Evolutionary conservation across 2,888 invertebrate genomes (phyloP).

Genomic region (Eledone cirrhosa): DNA sequence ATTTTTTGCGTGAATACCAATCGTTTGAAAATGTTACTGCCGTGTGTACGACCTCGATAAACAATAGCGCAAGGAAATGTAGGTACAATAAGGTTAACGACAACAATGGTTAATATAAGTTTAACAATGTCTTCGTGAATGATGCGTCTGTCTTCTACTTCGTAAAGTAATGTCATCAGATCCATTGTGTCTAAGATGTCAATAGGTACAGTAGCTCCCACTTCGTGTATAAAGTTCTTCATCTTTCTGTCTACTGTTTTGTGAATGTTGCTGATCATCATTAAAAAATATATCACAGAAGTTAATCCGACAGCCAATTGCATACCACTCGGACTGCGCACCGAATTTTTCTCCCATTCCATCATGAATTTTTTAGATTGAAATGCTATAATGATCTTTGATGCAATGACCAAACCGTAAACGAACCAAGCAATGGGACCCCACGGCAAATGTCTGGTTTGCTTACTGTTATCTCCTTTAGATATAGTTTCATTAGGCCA

Average conservation of each 20-base stretch:
- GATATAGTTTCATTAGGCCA: neutral
- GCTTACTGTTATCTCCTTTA: neutral
- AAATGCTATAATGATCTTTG: neutral
- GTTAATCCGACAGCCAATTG: neutral
- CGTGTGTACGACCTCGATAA: neutral
- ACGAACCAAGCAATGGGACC: slow-evolving; percentile 5
- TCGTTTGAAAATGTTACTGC: neutral
- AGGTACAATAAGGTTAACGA: neutral
- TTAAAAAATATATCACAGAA: neutral
- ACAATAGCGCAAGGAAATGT: neutral
- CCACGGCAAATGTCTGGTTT: neutral
- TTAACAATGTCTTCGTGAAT: neutral
- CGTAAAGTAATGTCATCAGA: neutral
- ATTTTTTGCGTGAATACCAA: neutral
- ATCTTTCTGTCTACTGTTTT: neutral
- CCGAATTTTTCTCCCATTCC: neutral
- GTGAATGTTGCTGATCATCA: neutral
- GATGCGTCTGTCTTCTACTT: neutral
- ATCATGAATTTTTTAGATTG: neutral
- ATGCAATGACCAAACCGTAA: neutral
- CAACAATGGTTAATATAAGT: neutral
- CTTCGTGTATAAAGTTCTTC: neutral
- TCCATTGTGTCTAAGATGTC: slow-evolving; percentile 4
- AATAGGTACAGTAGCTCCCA: neutral
- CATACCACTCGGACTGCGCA: neutral